A percentile compares a stretch with the other conserved stretches of the same genome.
Evolutionary conservation across 2,888 invertebrate genomes (phyloP).

Genomic region (Plutella xylostella): DNA sequence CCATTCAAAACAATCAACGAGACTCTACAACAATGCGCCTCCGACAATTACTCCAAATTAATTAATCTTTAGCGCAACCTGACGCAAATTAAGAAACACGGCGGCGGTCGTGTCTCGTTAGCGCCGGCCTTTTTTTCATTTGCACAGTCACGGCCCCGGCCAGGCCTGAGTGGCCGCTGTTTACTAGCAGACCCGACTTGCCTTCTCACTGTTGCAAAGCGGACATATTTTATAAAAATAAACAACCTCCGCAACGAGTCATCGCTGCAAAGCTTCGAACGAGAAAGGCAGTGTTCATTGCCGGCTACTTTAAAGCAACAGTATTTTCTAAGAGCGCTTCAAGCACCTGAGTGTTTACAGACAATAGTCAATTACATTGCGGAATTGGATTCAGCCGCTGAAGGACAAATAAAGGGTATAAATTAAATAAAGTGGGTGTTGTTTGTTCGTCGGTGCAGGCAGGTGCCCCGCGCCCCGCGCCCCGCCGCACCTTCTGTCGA

Average conservation of each 20-base stretch:
- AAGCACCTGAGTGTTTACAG: constrained; percentile 19
- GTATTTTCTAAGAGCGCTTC: no score
- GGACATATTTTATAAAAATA: no score
- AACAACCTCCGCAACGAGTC: no score
- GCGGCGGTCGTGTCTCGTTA: background rate
- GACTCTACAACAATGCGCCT: background rate
- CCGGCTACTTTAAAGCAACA: no score
- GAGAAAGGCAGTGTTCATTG: no score
- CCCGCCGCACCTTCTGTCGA: background rate
- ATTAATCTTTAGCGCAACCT: constrained; percentile 24
- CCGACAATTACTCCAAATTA: constrained; percentile 26
- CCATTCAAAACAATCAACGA: no score
- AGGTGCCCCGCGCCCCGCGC: constrained; percentile 23
- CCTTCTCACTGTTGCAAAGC: no score
- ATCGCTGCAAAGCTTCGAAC: no score
- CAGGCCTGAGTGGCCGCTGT: background rate
- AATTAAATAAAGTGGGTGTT: constrained; percentile 25
- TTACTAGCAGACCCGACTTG: no score
- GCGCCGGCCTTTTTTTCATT: background rate
- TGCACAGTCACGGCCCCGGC: constrained; percentile 10
- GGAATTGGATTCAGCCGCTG: constrained; percentile 28
- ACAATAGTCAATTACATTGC: constrained; percentile 32
- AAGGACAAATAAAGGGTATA: constrained; percentile 33
- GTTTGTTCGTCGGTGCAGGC: constrained; percentile 29
- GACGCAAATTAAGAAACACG: constrained; percentile 23